Evolutionary conservation across 2,888 invertebrate species (phyloP).

Genomic region (Boloria euphrosyne): DNA sequence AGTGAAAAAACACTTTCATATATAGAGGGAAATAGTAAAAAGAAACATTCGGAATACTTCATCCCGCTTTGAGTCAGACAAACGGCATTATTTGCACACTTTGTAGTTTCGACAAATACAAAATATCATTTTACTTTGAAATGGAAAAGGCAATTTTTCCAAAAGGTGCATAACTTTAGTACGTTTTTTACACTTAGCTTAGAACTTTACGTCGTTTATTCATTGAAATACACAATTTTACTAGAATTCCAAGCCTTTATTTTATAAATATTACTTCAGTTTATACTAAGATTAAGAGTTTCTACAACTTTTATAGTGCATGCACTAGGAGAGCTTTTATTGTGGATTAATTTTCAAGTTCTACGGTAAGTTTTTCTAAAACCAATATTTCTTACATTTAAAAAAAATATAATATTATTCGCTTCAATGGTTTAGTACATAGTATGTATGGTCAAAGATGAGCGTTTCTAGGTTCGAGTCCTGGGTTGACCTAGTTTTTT

Average conservation of each 20-base stretch:
- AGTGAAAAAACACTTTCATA: constrained; percentile 10
- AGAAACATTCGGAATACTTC: constrained; percentile 32
- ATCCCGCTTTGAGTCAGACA: constrained; percentile 43
- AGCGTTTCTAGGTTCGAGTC: no score
- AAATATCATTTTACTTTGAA: constrained; percentile 43
- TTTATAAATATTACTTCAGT: no score
- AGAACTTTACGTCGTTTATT: neutral
- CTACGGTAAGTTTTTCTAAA: no score
- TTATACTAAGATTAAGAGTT: no score
- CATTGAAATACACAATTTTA: neutral
- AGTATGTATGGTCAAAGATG: no score
- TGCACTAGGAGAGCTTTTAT: no score
- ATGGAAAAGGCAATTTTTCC: constrained; percentile 31
- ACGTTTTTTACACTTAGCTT: neutral
- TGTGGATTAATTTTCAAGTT: no score
- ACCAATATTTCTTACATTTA: no score
- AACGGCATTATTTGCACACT: constrained; percentile 42
- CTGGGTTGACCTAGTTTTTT: no score
- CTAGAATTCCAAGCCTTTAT: neutral
- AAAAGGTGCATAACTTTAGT: constrained; percentile 17
- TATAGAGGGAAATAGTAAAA: constrained; percentile 18
- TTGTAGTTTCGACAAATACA: constrained; percentile 46
- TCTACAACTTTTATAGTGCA: no score
- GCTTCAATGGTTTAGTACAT: no score
- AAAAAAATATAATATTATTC: no score